Evolutionary conservation across 53 echinoderm and acorn worm species (phyloP).

Genomic region (Temnopleurus reevesii): DNA sequence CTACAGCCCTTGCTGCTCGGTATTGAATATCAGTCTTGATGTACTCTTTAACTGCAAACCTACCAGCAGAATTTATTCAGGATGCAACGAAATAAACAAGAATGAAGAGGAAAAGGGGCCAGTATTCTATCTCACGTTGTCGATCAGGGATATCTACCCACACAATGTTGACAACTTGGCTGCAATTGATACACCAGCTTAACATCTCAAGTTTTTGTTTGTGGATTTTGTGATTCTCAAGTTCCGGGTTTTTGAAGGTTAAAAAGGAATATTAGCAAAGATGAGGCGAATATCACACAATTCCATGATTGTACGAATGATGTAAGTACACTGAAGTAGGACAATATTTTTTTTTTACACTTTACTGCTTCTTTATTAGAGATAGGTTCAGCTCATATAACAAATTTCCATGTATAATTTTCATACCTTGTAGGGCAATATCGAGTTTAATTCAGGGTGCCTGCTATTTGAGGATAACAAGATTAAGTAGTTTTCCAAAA

Average conservation of each 20-base stretch:
- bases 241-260: conserved; percentile 2
- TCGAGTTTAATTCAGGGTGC: no score
- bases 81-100: neutral
- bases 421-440: no score
- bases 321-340: neutral
- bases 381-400: no score
- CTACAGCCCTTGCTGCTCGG: neutral
- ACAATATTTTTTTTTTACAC: no score
- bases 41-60: neutral
- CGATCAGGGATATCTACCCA: neutral
- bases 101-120: neutral
- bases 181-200: neutral
- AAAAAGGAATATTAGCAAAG: neutral
- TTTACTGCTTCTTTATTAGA: no score
- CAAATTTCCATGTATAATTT: no score
- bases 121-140: neutral
- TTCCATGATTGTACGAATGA: neutral
- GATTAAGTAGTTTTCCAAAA: no score
- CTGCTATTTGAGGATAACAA: no score
- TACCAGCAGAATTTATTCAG: neutral
- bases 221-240: neutral
- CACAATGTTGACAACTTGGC: neutral
- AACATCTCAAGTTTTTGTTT: neutral
- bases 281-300: neutral
- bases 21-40: neutral